Percentiles rank a stretch among this genome's conserved stretches.
Evolutionary conservation across 2,888 invertebrate genomes (phyloP).

Genomic region (Rotaria sp.): DNA sequence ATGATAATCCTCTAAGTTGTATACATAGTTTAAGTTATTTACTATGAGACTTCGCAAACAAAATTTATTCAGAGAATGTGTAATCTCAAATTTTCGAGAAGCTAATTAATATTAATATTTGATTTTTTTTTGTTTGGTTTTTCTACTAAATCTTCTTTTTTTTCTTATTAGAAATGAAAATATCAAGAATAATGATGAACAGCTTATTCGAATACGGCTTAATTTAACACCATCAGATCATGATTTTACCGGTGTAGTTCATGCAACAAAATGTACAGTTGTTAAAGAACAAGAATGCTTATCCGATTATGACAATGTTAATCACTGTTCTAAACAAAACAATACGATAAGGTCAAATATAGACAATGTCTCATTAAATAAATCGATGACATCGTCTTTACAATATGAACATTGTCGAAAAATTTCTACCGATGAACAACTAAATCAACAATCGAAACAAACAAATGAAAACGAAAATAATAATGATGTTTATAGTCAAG

Average conservation of each 20-base stretch:
- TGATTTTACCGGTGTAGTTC: conserved; percentile 9
- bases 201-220: neutral
- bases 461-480: neutral
- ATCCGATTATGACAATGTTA: conserved; percentile 23
- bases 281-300: neutral
- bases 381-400: neutral
- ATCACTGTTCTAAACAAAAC: neutral
- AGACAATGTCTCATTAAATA: conserved; percentile 18
- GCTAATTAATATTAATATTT: neutral
- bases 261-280: conserved; percentile 10
- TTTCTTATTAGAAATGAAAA: neutral
- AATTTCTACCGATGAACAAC: neutral
- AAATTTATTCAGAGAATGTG: too few species aligned
- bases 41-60: too few species aligned
- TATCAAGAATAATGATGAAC: neutral
- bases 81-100: too few species aligned
- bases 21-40: too few species aligned
- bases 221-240: neutral
- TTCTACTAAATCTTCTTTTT: too few species aligned
- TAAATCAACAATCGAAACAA: neutral
- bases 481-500: neutral
- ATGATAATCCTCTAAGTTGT: too few species aligned
- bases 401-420: neutral
- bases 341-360: conserved; percentile 16
- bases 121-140: neutral